These are phyloP conservation scores for Brachyistius frenatus DNA, from an alignment of 2,113 vertebrate species.

Conservation along the genomic window DNA sequence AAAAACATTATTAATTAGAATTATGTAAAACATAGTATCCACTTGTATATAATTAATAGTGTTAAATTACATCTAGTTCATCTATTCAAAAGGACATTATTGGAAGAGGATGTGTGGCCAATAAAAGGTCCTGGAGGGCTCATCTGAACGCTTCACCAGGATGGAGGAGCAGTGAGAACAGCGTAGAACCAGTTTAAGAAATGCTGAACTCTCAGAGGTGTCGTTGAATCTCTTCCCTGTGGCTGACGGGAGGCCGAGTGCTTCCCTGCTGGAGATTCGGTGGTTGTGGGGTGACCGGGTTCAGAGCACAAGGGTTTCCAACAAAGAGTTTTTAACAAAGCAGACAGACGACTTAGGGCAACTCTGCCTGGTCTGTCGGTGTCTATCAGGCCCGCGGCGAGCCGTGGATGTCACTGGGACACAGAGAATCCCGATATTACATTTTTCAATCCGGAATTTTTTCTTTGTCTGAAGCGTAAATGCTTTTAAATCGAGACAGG, in stretches of 20 bases:
- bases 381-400: slow-evolving; percentile 41
- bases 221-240: slow-evolving; percentile 1
- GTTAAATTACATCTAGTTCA: too few species aligned
- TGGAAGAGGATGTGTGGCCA: too few species aligned
- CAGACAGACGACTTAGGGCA: slow-evolving; percentile 57
- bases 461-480: slow-evolving; percentile 69
- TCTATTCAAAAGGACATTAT: too few species aligned
- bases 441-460: slow-evolving; percentile 68
- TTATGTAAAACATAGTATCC: too few species aligned
- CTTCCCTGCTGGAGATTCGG: slow-evolving; percentile 27
- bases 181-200: too few species aligned
- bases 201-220: too few species aligned
- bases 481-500: slow-evolving; percentile 64
- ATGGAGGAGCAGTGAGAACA: too few species aligned
- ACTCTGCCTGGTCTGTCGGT: slow-evolving; percentile 36
- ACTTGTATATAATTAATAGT: too few species aligned
- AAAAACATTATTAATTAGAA: too few species aligned
- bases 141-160: too few species aligned
- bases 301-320: slow-evolving; percentile 48
- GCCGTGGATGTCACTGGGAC: slow-evolving; percentile 55
- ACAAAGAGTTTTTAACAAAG: slow-evolving; percentile 40
- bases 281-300: slow-evolving; percentile 60
- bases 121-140: too few species aligned
- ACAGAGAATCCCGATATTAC: slow-evolving; percentile 60
- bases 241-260: neutral